Evolutionary conservation across 2,113 vertebrate genomes (phyloP).

Genomic region (Myrmecobius fasciatus): DNA sequence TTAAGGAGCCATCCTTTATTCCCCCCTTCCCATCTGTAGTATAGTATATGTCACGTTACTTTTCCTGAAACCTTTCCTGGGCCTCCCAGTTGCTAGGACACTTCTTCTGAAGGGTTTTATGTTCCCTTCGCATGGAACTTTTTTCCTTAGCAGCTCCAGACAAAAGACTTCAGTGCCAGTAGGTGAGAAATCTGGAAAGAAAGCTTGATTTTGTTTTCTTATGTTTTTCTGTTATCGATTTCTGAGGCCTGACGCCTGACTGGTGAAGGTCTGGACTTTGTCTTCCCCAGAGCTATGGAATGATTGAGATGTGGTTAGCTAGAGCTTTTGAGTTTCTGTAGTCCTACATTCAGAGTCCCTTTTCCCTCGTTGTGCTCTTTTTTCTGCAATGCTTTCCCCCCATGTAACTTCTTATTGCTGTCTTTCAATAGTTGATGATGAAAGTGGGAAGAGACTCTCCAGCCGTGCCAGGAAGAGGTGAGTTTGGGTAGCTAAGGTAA

Average conservation of each 20-base stretch:
- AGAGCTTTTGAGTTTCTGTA: background rate
- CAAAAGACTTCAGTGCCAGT: background rate
- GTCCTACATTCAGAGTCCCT: background rate
- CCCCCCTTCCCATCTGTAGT: rapidly evolving
- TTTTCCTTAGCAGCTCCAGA: background rate
- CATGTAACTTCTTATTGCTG: background rate
- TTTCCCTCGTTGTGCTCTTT: background rate
- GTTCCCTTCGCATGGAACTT: background rate
- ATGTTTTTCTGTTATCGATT: background rate
- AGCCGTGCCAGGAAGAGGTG: slow-evolving; percentile 91
- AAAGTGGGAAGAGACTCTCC: slow-evolving; percentile 87
- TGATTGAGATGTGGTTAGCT: background rate
- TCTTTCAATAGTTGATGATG: slow-evolving; percentile 69
- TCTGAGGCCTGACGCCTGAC: background rate
- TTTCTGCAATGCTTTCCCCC: background rate
- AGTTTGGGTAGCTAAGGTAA: background rate
- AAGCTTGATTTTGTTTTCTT: background rate
- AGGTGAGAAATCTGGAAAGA: background rate
- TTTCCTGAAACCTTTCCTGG: background rate
- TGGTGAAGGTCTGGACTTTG: background rate
- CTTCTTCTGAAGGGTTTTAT: background rate
- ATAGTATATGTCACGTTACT: rapidly evolving
- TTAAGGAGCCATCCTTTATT: rapidly evolving
- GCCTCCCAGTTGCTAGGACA: background rate
- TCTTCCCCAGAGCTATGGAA: background rate